phyloP scores from a whole-genome alignment of 2,797 vertebrate species.

The Peromyscus aztecus region DNA sequence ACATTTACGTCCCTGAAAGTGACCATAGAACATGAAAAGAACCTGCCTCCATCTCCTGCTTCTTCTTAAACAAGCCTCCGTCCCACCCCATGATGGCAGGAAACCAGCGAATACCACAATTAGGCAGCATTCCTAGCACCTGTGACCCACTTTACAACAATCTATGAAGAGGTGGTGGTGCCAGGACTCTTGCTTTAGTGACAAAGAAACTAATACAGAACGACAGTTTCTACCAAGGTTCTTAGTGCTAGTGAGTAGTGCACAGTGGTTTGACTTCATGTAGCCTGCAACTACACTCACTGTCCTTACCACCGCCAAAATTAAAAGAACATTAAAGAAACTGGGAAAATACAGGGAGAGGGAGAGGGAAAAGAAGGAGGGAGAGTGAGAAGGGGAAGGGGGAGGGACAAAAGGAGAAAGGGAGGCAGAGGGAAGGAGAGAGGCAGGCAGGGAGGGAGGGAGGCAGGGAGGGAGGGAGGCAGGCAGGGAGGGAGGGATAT shows the following conservation, averaged over 20 bases:
- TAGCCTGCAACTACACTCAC: background rate
- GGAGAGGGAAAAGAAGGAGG: too few relatives aligned
- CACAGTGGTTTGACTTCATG: background rate
- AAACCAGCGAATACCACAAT: background rate
- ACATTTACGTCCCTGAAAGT: constrained; percentile 21
- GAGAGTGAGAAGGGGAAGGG: background rate
- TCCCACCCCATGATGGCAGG: background rate
- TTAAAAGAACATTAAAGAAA: background rate
- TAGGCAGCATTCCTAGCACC: too few relatives aligned
- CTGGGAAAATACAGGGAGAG: background rate
- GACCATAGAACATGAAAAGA: background rate
- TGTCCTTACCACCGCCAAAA: background rate
- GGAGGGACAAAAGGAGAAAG: background rate
- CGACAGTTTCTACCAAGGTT: background rate
- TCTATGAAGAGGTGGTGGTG: background rate
- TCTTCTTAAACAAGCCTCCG: background rate
- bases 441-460: too few relatives aligned
- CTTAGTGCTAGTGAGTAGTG: background rate
- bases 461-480: background rate
- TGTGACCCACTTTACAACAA: background rate
- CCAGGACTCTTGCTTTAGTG: background rate
- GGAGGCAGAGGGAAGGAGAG: too few relatives aligned
- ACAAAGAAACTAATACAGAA: background rate
- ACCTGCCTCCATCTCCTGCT: background rate
- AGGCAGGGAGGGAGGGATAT: background rate